phyloP scores from a whole-genome alignment of 2,113 vertebrate genomes.

The Pangasianodon gigas region DNA sequence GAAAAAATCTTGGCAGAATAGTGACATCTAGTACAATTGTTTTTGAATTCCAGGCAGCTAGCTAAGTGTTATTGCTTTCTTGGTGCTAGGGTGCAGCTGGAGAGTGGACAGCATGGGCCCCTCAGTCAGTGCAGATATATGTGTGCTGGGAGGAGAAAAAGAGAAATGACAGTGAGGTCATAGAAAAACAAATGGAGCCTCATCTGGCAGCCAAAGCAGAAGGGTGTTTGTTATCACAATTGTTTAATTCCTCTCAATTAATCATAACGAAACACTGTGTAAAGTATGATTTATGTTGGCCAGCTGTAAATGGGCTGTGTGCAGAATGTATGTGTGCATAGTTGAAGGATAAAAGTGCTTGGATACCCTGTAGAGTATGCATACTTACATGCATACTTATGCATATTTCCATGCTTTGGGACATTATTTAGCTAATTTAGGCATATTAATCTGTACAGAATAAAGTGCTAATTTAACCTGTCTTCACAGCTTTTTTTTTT shows the following conservation, averaged over 20 bases:
- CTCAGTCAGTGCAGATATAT: slow-evolving; percentile 31
- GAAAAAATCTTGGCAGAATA: not conserved
- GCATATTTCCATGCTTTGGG: not conserved
- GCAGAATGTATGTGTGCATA: not conserved
- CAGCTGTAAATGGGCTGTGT: slow-evolving; percentile 7
- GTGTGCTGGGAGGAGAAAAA: slow-evolving; percentile 10
- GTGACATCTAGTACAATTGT: slow-evolving; percentile 4
- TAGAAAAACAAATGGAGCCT: slow-evolving; percentile 40
- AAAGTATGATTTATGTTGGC: slow-evolving; percentile 4
- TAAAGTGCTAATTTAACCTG: slow-evolving; percentile 15
- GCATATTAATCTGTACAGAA: not conserved
- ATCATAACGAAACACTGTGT: slow-evolving; percentile 29
- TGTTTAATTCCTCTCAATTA: slow-evolving; percentile 35
- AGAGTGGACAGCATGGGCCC: slow-evolving; percentile 35
- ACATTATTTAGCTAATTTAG: not conserved
- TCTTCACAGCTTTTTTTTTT: too few species aligned
- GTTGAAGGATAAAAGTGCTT: not conserved
- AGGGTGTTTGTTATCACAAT: slow-evolving; percentile 14
- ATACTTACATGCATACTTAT: not conserved
- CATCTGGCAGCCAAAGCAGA: slow-evolving; percentile 30
- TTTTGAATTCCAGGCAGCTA: slow-evolving; percentile 36
- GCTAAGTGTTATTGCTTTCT: slow-evolving; percentile 30
- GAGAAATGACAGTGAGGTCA: slow-evolving; percentile 43
- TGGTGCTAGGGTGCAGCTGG: slow-evolving; percentile 54
- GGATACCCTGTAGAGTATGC: not conserved